These are phyloP conservation scores for Meta bourneti DNA, from an alignment of 2,888 invertebrate species.

Conservation along the genomic window DNA sequence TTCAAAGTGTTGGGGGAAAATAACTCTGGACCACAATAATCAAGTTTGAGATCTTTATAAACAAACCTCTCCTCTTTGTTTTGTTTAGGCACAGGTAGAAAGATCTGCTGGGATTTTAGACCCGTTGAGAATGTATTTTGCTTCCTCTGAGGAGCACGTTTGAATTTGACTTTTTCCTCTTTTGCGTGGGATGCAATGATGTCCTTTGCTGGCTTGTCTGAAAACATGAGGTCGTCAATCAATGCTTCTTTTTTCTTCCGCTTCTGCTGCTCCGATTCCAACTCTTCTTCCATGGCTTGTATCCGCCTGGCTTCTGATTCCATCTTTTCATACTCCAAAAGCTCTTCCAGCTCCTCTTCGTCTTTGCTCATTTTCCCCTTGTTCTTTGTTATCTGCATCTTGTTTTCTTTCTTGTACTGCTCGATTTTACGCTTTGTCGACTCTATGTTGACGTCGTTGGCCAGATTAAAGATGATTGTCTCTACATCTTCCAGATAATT, in stretches of 20 bases:
- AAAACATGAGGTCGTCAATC: constrained; percentile 97
- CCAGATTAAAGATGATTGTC: constrained; percentile 92
- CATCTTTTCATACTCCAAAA: constrained; percentile 86
- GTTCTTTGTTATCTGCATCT: constrained; percentile 82
- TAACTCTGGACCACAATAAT: constrained; percentile 88
- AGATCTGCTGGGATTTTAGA: constrained; percentile 86
- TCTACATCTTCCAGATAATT: constrained; percentile 98
- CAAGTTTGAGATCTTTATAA: constrained; percentile 85
- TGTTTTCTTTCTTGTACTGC: constrained; percentile 94
- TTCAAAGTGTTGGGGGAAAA: constrained; percentile 86
- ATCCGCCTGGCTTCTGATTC: constrained; percentile 86
- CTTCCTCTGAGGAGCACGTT: background rate
- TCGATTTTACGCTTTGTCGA: constrained; percentile 94
- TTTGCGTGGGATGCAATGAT: constrained; percentile 90
- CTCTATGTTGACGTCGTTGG: constrained; percentile 92
- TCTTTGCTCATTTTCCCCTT: constrained; percentile 84
- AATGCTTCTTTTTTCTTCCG: constrained; percentile 93
- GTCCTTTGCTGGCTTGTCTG: constrained; percentile 88
- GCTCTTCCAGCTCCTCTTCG: constrained; percentile 92
- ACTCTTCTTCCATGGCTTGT: constrained; percentile 82
- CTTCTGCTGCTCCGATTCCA: constrained; percentile 75
- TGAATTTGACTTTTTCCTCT: constrained; percentile 14
- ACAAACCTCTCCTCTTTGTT: constrained; percentile 89
- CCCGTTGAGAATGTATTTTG: constrained; percentile 89
- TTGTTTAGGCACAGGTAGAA: constrained; percentile 86